Conservation (phyloP, 2,113 vertebrate genomes). For the Phaetusa simplex region DNA sequence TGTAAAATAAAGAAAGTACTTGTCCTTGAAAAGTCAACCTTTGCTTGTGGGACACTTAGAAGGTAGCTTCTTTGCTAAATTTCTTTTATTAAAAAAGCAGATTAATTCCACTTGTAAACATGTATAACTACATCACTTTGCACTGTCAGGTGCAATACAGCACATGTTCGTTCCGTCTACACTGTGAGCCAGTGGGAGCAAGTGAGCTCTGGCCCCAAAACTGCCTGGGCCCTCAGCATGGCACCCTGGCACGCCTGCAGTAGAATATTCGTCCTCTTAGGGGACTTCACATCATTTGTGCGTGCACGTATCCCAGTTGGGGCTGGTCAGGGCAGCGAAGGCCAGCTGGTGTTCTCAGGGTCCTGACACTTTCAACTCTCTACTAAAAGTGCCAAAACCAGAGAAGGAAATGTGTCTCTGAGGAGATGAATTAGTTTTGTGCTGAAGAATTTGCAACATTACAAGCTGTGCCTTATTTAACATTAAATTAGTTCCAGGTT, state of each 20-base stretch:
- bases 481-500: not conserved
- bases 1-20: not conserved
- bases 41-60: not conserved
- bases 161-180: not conserved
- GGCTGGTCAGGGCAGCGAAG: not conserved
- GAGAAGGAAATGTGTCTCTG: not conserved
- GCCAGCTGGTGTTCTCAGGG: not conserved
- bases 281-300: not conserved
- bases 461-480: not conserved
- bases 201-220: not conserved
- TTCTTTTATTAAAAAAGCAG: not conserved
- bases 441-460: not conserved
- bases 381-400: not conserved
- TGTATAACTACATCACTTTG: not conserved
- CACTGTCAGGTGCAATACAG: not conserved
- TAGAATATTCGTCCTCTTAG: not conserved
- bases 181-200: not conserved
- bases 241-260: not conserved
- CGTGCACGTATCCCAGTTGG: accelerated
- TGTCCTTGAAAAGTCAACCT: not conserved
- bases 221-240: not conserved
- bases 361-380: not conserved
- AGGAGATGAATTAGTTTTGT: not conserved
- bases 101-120: not conserved
- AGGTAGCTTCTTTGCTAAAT: not conserved